Evolutionary conservation across 2,888 invertebrate genomes (phyloP).

Genomic region (Seira ritae): DNA sequence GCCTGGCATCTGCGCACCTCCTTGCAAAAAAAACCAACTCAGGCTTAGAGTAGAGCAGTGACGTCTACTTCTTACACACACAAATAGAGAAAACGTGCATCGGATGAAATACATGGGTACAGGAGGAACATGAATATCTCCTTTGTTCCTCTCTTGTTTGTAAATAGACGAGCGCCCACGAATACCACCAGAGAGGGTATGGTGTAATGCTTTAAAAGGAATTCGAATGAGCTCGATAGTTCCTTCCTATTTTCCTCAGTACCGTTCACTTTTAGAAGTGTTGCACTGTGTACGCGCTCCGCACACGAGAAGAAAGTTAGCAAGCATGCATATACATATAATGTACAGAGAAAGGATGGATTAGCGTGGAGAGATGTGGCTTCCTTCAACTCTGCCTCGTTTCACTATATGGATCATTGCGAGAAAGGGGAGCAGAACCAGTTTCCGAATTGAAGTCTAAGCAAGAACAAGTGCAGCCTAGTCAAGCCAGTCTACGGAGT

Average conservation of each 20-base stretch:
- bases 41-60: neutral
- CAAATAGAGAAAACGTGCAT: no score
- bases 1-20: neutral
- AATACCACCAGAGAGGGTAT: neutral
- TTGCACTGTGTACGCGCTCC: no score
- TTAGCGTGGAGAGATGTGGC: neutral
- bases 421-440: slow-evolving; percentile 22
- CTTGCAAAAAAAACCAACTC: neutral
- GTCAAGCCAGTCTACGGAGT: neutral
- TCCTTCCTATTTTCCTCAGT: neutral
- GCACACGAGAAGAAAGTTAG: no score
- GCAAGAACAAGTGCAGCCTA: slow-evolving; percentile 25
- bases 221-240: neutral
- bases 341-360: neutral
- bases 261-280: neutral
- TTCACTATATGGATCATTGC: neutral
- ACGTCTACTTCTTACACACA: no score
- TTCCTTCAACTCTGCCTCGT: neutral
- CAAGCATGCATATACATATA: no score
- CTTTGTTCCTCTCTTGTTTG: slow-evolving; percentile 3
- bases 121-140: neutral
- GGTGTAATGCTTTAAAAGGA: neutral
- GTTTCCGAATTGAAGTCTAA: slow-evolving; percentile 32
- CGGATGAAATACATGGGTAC: neutral
- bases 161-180: slow-evolving; percentile 2